These are phyloP conservation scores for Austrofundulus limnaeus DNA, from an alignment of 2,113 vertebrate genomes.

Conservation along the genomic window DNA sequence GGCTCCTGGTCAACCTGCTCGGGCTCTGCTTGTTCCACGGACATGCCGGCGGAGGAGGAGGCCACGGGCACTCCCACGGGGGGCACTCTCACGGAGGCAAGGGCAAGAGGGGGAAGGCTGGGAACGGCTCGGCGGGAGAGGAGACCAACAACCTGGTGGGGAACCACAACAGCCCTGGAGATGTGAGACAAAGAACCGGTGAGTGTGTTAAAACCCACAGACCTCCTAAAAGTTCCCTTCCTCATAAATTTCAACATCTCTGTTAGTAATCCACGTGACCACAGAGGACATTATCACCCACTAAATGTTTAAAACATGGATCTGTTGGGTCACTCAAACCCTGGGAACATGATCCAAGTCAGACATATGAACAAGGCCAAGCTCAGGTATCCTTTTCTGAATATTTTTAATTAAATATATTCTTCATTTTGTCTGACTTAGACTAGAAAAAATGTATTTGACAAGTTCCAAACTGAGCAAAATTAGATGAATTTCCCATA, in stretches of 20 bases:
- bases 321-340: conserved; percentile 23
- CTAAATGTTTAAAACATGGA: neutral
- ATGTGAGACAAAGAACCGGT: conserved; percentile 67
- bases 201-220: too few species aligned
- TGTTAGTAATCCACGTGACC: too few species aligned
- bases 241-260: too few species aligned
- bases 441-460: too few species aligned
- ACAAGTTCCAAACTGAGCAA: too few species aligned
- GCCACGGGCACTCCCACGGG: conserved; percentile 87
- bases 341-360: conserved; percentile 19
- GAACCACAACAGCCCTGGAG: conserved; percentile 85
- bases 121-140: conserved; percentile 76
- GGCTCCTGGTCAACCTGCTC: conserved; percentile 92
- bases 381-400: neutral
- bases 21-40: conserved; percentile 95
- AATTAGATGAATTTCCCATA: too few species aligned
- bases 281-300: too few species aligned
- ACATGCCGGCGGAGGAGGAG: conserved; percentile 83
- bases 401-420: neutral
- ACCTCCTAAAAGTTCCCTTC: too few species aligned
- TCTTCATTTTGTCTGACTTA: neutral
- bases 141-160: conserved; percentile 94
- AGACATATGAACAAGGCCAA: neutral
- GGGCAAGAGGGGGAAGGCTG: conserved; percentile 63
- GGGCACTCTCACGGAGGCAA: conserved; percentile 76